These are phyloP conservation scores for Amphiprion percula DNA, from an alignment of 2,113 vertebrate species.

Conservation along the genomic window DNA sequence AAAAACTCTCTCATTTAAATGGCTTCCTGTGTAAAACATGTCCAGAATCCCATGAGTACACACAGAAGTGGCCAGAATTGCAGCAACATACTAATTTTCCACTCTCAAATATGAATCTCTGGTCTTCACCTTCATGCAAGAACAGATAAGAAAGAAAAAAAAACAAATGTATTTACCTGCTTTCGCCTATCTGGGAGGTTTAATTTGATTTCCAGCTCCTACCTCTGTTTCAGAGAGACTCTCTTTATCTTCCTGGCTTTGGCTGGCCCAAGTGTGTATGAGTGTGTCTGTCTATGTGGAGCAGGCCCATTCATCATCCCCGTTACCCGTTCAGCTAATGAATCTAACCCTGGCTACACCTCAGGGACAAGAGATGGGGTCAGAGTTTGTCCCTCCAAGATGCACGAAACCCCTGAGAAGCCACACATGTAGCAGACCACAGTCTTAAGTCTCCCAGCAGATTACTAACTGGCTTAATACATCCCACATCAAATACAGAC, in stretches of 20 bases:
- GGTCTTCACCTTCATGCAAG: background rate
- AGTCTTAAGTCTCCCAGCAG: background rate
- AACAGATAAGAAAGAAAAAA: background rate
- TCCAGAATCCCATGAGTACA: too few relatives aligned
- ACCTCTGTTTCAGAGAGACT: background rate
- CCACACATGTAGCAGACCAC: constrained; percentile 23
- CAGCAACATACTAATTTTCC: too few relatives aligned
- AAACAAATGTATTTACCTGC: background rate
- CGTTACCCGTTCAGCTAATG: constrained; percentile 55
- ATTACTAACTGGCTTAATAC: constrained; percentile 6
- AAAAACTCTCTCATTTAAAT: too few relatives aligned
- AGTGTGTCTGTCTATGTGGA: constrained; percentile 23
- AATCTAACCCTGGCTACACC: constrained; percentile 45
- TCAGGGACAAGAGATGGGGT: constrained; percentile 30
- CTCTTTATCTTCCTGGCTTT: constrained; percentile 41
- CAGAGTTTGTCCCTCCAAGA: constrained; percentile 33
- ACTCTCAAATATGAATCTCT: background rate
- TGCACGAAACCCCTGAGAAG: background rate
- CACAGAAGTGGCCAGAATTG: too few relatives aligned
- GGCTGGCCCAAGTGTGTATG: background rate
- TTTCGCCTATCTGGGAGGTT: constrained; percentile 14
- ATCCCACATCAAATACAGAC: background rate
- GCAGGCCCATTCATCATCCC: constrained; percentile 63
- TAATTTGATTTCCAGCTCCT: constrained; percentile 4
- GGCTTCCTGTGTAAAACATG: too few relatives aligned